Base-by-base conservation (phyloP, 1,140 invertebrate genomes). In the Agrypnia vestita region DNA sequence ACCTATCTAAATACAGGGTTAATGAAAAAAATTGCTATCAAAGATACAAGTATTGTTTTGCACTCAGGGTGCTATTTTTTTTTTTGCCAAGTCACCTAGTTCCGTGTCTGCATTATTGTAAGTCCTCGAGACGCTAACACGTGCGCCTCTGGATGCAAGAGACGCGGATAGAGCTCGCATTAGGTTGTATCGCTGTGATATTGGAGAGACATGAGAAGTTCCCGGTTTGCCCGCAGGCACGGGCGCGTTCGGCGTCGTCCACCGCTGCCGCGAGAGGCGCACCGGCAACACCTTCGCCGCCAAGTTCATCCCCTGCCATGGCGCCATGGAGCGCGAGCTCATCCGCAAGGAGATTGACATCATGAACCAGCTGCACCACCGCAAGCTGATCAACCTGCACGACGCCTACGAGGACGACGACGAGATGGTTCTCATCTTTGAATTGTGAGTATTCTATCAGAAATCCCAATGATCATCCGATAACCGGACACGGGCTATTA, bases 351-450 rank as follows among this genome's bases (percentile, higher is more conserved):
- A 99, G 90, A 99, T 99, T 82, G 97, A 99, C 85, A 97, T 99
- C 62, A 99, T 99, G 98, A 99, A 99, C 88, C 97, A 99, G 85
- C 89, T 99, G 1, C 97, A 99, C 89, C 98, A 99, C 91, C 95
- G 95, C 56, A 99, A 99, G 89, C 90, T 99, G 21, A 98, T 99
- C 84, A 98, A 99, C 85, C 90, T 99, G 0, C 98, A 99, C 85
- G 99, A 99, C 87, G 98, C 98, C 0, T 99, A 98, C 87, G 98
- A 99, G 88, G 98, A 99, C 86, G 97, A 99, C 81, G 97, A 99
- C 84, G 98, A 99, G 91, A 99, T 99, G 97, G 96, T 99, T 35
- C 92, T 99, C 4, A 98, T 99, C 80, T 97, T 99, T 84, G 98
- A 99, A 92, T 99, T 99, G 97, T 98, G 92, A 94, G 96, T 93